Base-by-base conservation (phyloP, 2,888 invertebrate species). In the Euclidia mi region DNA sequence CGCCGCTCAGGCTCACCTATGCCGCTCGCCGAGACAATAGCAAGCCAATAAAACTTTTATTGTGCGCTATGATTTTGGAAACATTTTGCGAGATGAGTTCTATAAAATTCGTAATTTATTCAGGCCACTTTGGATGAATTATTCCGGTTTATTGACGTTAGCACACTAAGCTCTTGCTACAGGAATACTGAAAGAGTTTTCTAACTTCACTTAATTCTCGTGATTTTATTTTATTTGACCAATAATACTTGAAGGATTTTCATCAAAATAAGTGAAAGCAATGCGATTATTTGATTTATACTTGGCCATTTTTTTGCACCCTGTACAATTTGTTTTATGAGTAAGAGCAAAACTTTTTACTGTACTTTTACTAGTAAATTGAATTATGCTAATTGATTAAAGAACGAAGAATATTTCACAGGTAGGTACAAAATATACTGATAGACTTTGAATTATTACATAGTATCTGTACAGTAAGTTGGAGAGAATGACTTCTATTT, bases 1-100 rank as follows among this genome's bases (percentile, higher is more conserved):
- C 57, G 48, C 65, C 53, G 65, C 66, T 56, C 59, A 56, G 58
- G 71, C 64, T 71, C 48, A 56, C 48, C 48, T 49, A 45, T 40
- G 32, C 38, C 44, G 15, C 38, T 55, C 71, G 56, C 66, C 74
- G 81, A 87, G 86, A 89, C 89, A 88, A 90, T 88, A 85, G 85
- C 84, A 80, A 87, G 84, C 87, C 87, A 91, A 91, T 92, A 91
- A 91, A 92, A 91, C 85, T 92, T 92, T 91, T 91, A 91, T 87
- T 86, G 87, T 81, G 62, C 82, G 85, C 90, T 89, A 90, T 92
- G 89, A 91, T 91, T 92, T 90, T 85, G 81, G 84, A 87, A 89
- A 88, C 87, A 89, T 90, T 91, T 88, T 88, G 81, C 81, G 81
- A 87, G 88, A 90, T 89, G 87, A 87, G 84, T 91, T 90, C 87